These are phyloP conservation scores for Redunca redunca DNA, from an alignment of 2,113 vertebrate species.

Conservation along the genomic window DNA sequence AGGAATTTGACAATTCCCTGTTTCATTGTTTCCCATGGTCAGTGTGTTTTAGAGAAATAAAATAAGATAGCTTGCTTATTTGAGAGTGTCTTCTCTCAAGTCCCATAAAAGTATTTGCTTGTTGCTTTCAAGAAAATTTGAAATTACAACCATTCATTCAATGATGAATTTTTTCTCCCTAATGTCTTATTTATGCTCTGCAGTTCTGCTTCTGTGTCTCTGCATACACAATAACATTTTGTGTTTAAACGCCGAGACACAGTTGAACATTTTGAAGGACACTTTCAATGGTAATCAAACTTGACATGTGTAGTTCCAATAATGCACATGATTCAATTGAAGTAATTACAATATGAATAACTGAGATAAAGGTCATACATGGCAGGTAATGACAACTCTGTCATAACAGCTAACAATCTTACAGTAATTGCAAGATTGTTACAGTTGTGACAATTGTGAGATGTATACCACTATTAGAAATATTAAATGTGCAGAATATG, in stretches of 20 bases:
- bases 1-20: neutral
- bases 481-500: neutral
- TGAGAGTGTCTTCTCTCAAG: neutral
- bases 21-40: neutral
- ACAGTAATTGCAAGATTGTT: neutral
- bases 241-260: slow-evolving; percentile 6
- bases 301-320: slow-evolving; percentile 30
- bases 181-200: slow-evolving; percentile 18
- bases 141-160: neutral
- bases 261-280: slow-evolving; percentile 26
- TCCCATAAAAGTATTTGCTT: neutral
- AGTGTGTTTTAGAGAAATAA: neutral
- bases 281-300: slow-evolving; percentile 45
- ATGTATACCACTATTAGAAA: neutral
- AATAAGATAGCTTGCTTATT: neutral
- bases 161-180: neutral
- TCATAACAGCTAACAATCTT: neutral
- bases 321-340: slow-evolving; percentile 38
- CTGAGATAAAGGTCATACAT: slow-evolving; percentile 45
- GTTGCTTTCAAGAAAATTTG: slow-evolving; percentile 11
- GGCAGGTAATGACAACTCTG: slow-evolving; percentile 46
- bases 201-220: neutral
- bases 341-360: slow-evolving; percentile 55
- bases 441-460: neutral
- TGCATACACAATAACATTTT: neutral